phyloP scores from a whole-genome alignment of 1,140 invertebrate genomes.

The Diorhabda sublineata region DNA sequence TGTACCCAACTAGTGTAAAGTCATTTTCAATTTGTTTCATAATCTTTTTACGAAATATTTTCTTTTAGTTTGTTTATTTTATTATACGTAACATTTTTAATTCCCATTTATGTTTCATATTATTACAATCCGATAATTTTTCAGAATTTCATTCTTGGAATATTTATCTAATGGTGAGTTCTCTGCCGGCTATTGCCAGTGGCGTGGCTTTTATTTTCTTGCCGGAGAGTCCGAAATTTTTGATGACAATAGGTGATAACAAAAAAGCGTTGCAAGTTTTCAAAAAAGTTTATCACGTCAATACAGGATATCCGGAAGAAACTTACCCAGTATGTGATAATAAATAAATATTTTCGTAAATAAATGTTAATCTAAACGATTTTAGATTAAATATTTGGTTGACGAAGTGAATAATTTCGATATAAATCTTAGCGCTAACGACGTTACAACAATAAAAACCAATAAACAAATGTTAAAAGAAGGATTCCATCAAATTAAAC shows the following conservation, averaged over 20 bases:
- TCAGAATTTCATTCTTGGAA: slow-evolving; percentile 64
- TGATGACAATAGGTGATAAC: slow-evolving; percentile 67
- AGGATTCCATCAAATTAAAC: slow-evolving; percentile 25
- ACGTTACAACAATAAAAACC: slow-evolving; percentile 19
- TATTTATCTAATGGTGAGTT: slow-evolving; percentile 64
- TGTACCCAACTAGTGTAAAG: too few species aligned
- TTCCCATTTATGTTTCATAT: background rate
- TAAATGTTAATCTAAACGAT: background rate
- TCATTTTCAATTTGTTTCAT: too few species aligned
- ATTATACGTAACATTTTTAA: background rate
- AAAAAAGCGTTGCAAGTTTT: slow-evolving; percentile 62
- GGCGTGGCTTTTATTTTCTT: slow-evolving; percentile 54
- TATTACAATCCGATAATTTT: background rate
- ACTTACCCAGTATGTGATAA: slow-evolving; percentile 52
- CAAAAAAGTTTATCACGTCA: slow-evolving; percentile 55
- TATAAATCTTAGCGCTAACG: slow-evolving; percentile 1
- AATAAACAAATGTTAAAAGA: slow-evolving; percentile 22
- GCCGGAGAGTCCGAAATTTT: slow-evolving; percentile 78
- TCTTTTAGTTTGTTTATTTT: slow-evolving; percentile 24
- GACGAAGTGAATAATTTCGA: slow-evolving; percentile 24
- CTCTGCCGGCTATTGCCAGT: slow-evolving; percentile 64
- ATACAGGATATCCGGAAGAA: slow-evolving; percentile 56
- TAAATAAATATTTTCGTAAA: background rate
- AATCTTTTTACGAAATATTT: too few species aligned
- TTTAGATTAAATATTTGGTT: slow-evolving; percentile 30